Base-by-base conservation (phyloP, 2,888 invertebrate species). In the Flexamia atlantica region DNA sequence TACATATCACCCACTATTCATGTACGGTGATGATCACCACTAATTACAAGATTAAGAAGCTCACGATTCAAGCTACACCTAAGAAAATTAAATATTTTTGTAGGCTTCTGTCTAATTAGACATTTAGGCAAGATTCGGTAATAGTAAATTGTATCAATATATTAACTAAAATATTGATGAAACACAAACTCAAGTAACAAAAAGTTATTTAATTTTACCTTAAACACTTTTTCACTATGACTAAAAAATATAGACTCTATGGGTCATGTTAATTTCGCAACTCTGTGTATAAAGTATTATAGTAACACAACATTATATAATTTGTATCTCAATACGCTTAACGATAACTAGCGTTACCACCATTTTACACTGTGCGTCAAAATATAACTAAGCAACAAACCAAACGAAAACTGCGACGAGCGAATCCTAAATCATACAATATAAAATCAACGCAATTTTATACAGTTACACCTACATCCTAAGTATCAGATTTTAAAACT, bases 341-440 rank as follows among this genome's bases (percentile, higher is more conserved):
- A 53, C 53, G 23, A 53, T n/a, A 53, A 53, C 14, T 2, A 1
- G 53, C 23, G 14, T 20, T 9, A 0, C 23, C 20, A 7, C 3
- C 46, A 53, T 53, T 23, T 23, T 10, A 23, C 53, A 23, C 53
- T 23, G 9, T 53, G 23, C 53, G 53, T 7, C 5, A 23, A 53
- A 53, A 53, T 53, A 53, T 23, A 53, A 53, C 53, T 53, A 53
- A 53, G 53, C 53, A 53, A 53, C 53, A 53, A 23, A 53, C 53
- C 53, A n/a, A 53, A 53, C 53, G 10, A 53, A 53, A 23, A 17
- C 46, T 7, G 46, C 17, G 2, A 46, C 14, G 23, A 53, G 53
- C 53, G 23, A 23, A 53, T 53, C 53, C 23, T 53, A 23, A 53
- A 46, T 46, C 46, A 46, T 17, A 46, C 46, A 46, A 46, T 46